A percentile compares a stretch with the other conserved stretches of the same genome.
Conservation (phyloP, 2,113 vertebrate species). For the Meriones unguiculatus region DNA sequence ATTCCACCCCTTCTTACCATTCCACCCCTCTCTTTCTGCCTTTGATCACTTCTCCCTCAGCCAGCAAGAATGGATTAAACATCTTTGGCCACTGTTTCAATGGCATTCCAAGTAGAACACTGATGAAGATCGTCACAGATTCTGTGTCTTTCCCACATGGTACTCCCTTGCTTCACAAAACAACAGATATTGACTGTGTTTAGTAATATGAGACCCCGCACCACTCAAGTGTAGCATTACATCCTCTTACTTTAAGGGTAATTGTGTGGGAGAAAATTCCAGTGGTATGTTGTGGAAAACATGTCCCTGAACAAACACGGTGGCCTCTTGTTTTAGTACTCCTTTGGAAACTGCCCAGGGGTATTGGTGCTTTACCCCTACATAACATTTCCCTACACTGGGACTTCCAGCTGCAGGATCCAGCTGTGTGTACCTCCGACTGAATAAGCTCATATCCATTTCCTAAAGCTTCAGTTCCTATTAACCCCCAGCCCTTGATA, state of each 20-base stretch:
- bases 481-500: background rate
- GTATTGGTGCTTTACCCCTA: too few species aligned
- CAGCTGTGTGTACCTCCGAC: background rate
- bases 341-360: background rate
- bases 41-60: background rate
- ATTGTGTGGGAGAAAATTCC: background rate
- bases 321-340: background rate
- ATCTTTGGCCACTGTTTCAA: background rate
- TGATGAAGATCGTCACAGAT: background rate
- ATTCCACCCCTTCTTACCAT: too few species aligned
- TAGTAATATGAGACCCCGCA: background rate
- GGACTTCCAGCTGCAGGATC: background rate
- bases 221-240: slow-evolving; percentile 15
- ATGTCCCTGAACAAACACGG: background rate
- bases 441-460: background rate
- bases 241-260: background rate
- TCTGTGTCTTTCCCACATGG: too few species aligned
- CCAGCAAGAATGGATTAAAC: background rate
- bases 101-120: background rate
- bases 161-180: background rate
- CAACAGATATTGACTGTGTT: background rate
- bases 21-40: background rate
- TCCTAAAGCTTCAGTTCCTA: background rate
- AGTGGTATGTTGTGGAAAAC: background rate
- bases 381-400: background rate